Conservation (phyloP, 2,888 invertebrate species). For the Xylota segnis region DNA sequence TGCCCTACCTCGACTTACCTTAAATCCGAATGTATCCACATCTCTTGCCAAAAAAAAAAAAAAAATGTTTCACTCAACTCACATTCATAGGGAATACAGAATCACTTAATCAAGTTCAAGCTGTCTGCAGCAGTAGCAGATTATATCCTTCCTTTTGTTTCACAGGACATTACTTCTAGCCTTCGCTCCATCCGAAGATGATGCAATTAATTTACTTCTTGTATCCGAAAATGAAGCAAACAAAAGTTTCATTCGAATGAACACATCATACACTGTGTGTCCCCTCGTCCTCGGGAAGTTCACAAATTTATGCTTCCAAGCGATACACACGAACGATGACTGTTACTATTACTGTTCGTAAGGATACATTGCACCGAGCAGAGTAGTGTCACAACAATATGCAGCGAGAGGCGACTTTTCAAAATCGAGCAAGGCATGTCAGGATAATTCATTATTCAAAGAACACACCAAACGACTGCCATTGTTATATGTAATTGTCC, state of each 20-base stretch:
- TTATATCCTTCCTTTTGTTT: slow-evolving; percentile 24
- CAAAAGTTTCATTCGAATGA: slow-evolving; percentile 13
- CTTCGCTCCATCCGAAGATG: not conserved
- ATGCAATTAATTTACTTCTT: slow-evolving; percentile 42
- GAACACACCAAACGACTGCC: slow-evolving; percentile 47
- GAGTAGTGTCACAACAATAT: not conserved
- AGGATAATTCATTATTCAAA: slow-evolving; percentile 66
- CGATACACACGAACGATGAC: slow-evolving; percentile 10
- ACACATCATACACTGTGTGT: slow-evolving; percentile 3
- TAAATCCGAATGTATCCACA: slow-evolving; percentile 54
- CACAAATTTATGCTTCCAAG: not conserved
- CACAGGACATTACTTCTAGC: slow-evolving; percentile 39
- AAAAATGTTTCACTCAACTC: slow-evolving; percentile 3
- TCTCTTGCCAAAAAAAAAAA: slow-evolving; percentile 27
- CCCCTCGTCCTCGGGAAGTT: not conserved
- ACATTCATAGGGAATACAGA: not conserved
- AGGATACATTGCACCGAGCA: slow-evolving; percentile 1
- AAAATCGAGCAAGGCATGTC: slow-evolving; percentile 41
- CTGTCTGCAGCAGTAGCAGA: slow-evolving; percentile 37
- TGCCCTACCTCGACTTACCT: slow-evolving; percentile 23
- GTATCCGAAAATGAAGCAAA: not conserved
- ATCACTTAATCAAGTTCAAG: slow-evolving; percentile 58
- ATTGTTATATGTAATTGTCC: not conserved
- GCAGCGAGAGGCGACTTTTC: not conserved
- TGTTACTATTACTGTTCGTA: not conserved